These are phyloP conservation scores for Aldabrachelys gigantea DNA, from an alignment of 2,113 vertebrate species.

Conservation along the genomic window DNA sequence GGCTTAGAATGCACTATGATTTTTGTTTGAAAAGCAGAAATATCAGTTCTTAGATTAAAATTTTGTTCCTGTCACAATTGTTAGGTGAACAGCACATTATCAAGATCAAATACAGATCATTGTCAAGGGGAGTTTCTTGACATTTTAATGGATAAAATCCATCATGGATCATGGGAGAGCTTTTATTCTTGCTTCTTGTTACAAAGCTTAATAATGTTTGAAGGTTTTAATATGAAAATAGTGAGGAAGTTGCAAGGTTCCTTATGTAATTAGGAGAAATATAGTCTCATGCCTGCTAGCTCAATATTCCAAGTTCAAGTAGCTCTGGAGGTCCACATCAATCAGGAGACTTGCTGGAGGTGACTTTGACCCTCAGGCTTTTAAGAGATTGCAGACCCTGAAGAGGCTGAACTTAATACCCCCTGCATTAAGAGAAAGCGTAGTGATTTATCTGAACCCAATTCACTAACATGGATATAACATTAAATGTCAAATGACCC, in stretches of 20 bases:
- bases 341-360: accelerated
- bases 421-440: accelerated
- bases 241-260: background rate
- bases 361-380: background rate
- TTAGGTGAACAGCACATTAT: background rate
- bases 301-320: background rate
- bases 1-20: accelerated
- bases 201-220: background rate
- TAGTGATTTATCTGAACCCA: background rate
- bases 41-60: background rate
- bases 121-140: background rate
- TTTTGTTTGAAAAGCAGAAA: background rate
- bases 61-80: too few species aligned
- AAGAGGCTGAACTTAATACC: accelerated
- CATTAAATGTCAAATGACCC: background rate
- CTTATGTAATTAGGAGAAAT: accelerated
- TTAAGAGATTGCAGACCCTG: background rate
- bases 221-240: background rate
- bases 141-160: background rate
- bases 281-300: background rate
- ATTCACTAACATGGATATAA: background rate
- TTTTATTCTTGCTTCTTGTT: background rate
- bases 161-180: background rate
- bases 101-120: background rate
- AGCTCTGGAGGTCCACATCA: accelerated